Evolutionary conservation across 2,888 invertebrate species (phyloP), one percentile per base, ranked within the genome.

Genomic region (Salticus scenicus): DNA sequence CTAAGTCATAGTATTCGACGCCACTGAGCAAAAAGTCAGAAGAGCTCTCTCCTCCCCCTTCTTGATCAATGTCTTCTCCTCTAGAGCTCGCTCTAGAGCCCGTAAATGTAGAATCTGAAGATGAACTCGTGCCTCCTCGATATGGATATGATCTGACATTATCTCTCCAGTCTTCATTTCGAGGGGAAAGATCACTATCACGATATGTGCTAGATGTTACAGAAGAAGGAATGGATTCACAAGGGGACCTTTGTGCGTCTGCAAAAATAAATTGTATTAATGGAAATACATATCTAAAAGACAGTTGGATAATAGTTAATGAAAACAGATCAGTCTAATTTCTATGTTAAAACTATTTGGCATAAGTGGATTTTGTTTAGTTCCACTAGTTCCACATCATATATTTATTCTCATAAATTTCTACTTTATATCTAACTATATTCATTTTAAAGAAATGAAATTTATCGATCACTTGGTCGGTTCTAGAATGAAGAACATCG

Each of bases 21-120:
- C 88, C 75, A 37, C 89, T 89, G 73, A 89, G 88, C 47, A 90
- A 81, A 47, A 90, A 88, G 28, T 80, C 86, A 20, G 80, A 80
- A 17, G 80, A 80, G 28, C 73, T 70, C 41, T 80, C 80, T 0
- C 80, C 86, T 12, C 77, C 77, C 0, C 77, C 77, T 33, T 84
- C 83, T 24, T 84, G 73, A 31, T 77, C 83, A 4, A 82, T 70
- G 27, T 74, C 69, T 20, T 67, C 73, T 20, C 69, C 69, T 17
- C 75, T 67, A 30, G 41, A 64, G 0, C 72, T 70, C n/a, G 63
- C 42, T 12, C 72, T 47, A 28, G 77, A 72, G 27, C 70, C 63
- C 2, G 76, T 64, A 64, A 75, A 82, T 4, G 75, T 30, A n/a
- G 82, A 75, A 7, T 73, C 73, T 2, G 81, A 69, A 17, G 76